phyloP scores from a whole-genome alignment of 2,797 vertebrate genomes.

The Leptoclinus maculatus region DNA sequence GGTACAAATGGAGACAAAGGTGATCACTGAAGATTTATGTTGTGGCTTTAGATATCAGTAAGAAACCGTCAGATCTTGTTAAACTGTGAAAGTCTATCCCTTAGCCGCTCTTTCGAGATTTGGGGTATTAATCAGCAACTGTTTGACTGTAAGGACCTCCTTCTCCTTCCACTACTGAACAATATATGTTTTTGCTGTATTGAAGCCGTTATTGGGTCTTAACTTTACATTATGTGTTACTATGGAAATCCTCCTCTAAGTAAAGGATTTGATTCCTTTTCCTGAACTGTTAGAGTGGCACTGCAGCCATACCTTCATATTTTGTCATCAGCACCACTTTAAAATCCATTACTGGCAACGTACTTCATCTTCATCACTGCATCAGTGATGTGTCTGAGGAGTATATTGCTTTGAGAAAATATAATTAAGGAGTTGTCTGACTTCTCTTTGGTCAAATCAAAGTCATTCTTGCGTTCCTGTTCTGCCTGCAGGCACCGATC shows the following conservation, averaged over 20 bases:
- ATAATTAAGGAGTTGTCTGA: slow-evolving; percentile 43
- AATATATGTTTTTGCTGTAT: neutral
- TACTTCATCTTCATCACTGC: slow-evolving; percentile 27
- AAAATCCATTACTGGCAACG: slow-evolving; percentile 10
- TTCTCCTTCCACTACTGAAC: neutral
- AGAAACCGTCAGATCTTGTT: neutral
- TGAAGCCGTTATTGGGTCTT: neutral
- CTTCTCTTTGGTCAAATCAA: slow-evolving; percentile 62
- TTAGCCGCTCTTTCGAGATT: neutral
- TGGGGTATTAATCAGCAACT: neutral
- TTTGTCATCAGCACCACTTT: neutral
- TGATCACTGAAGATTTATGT: neutral
- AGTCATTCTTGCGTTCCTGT: slow-evolving; percentile 53
- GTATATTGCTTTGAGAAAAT: slow-evolving; percentile 21
- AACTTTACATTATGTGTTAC: neutral
- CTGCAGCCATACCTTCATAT: neutral
- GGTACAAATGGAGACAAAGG: neutral
- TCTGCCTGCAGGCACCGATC: slow-evolving; percentile 53
- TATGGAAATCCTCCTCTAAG: neutral
- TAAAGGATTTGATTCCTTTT: slow-evolving; percentile 5
- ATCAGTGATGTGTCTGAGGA: slow-evolving; percentile 2
- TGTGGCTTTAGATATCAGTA: neutral
- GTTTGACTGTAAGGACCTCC: neutral
- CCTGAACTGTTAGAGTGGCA: neutral
- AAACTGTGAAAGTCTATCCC: neutral